Base-by-base conservation (phyloP, 2,888 invertebrate species). In the Beris morrisii region DNA sequence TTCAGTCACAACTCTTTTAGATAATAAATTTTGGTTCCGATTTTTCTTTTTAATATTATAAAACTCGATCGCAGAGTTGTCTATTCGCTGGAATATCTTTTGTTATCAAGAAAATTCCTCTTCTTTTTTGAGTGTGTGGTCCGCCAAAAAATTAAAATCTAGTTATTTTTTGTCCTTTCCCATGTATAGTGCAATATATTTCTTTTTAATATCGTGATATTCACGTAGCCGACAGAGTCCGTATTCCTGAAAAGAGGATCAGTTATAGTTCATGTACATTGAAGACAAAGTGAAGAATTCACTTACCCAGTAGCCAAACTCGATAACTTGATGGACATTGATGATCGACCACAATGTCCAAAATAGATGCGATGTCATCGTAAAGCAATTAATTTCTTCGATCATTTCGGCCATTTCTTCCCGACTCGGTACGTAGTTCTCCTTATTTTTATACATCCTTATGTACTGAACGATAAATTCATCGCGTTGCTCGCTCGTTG, bases 331-430 rank as follows among this genome's bases (percentile, higher is more conserved):
- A 69, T 89, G 88, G 0, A 92, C 92, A 79, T 95, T 95, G 12
- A 94, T 90, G 43, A 95, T 84, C 3, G 91, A 88, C 98, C 98
- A 98, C 0, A 97, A 83, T 1, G 88, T 86, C 98, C 98, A 99
- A 77, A 97, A 91, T 67, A 97, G 87, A 79, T 98, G 95, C 55
- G 94, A 92, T 31, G 90, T 92, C 69, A 97, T 82, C 0, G 91
- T 87, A 77, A 95, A 97, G 1, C 91, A 85, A 68, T 89, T 87
- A 43, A 95, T 88, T 81, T 98, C 97, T 31, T 83, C 77, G 66
- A 92, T 82, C 4, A 94, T 79, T 22, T 83, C 82, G 70, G 87
- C 84, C 30, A 89, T 84, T 55, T 86, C 85, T 38, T 86, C 84
- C 4, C 82, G 77, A 0, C 78, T 76, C 0, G 84, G 82, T 68